Conservation (phyloP, 53 echinoderm and acorn worm genomes). For the Arbacia lixula region DNA sequence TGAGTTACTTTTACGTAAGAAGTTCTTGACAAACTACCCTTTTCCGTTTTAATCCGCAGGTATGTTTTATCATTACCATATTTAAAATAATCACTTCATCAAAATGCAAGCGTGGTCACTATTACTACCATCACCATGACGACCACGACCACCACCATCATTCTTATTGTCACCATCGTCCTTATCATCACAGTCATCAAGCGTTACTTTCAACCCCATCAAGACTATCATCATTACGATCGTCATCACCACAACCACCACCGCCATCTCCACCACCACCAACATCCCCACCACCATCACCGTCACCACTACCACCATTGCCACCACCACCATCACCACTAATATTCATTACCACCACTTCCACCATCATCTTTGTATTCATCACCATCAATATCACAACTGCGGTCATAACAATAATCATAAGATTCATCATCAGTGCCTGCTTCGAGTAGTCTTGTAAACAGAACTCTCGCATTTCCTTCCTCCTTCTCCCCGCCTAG, state of each 20-base stretch:
- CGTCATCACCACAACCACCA: background rate
- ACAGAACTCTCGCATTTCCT: conserved; percentile 6
- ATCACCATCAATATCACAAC: conserved; percentile 1
- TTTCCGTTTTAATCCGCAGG: too few species aligned
- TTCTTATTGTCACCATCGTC: conserved; percentile 18
- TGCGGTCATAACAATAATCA: background rate
- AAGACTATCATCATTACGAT: background rate
- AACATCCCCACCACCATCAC: background rate
- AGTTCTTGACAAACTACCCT: too few species aligned
- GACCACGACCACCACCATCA: conserved; percentile 8
- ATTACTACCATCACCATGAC: background rate
- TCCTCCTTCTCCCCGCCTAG: conserved; percentile 4
- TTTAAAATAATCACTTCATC: too few species aligned
- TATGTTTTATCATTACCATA: too few species aligned
- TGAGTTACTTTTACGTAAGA: too few species aligned
- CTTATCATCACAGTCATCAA: background rate
- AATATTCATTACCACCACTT: background rate
- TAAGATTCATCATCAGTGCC: background rate
- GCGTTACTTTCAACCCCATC: background rate
- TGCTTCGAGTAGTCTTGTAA: conserved; percentile 5
- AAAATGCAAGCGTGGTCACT: background rate
- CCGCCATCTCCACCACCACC: background rate
- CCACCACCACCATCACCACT: conserved; percentile 9
- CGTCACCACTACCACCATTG: background rate
- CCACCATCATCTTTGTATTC: background rate